Evolutionary conservation across 2,888 invertebrate species (phyloP).

Genomic region (Petrolisthes manimaculis): DNA sequence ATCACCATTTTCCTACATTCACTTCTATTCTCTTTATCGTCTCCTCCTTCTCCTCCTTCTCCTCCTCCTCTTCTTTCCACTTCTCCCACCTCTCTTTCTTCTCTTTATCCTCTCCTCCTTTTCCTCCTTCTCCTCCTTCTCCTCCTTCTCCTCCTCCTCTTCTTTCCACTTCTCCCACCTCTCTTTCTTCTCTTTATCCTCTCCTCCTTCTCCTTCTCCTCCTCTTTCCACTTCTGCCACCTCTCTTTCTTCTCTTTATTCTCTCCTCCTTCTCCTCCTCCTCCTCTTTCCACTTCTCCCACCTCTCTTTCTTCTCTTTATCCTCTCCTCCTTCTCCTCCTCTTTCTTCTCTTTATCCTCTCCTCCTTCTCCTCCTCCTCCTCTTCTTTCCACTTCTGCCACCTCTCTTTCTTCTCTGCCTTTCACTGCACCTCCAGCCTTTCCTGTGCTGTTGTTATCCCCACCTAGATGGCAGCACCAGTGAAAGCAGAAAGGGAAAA

Average conservation of each 20-base stretch:
- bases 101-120: background rate
- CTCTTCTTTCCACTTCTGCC: background rate
- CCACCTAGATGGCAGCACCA: background rate
- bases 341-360: background rate
- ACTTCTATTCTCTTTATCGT: no score
- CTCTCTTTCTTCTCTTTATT: background rate
- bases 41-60: background rate
- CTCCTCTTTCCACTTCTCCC: background rate
- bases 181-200: no score
- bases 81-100: background rate
- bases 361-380: background rate
- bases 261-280: background rate
- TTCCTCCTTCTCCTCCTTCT: conserved; percentile 18
- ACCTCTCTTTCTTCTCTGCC: background rate
- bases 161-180: no score
- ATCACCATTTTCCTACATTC: no score
- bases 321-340: background rate
- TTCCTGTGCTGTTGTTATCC: background rate
- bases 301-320: background rate
- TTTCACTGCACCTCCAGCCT: background rate
- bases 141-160: no score
- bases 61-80: background rate
- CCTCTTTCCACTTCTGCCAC: background rate
- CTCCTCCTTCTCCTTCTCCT: background rate
- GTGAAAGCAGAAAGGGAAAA: background rate